Evolutionary conservation across 2,797 vertebrate genomes (phyloP).

Genomic region (Mormyrus hasselquistii): DNA sequence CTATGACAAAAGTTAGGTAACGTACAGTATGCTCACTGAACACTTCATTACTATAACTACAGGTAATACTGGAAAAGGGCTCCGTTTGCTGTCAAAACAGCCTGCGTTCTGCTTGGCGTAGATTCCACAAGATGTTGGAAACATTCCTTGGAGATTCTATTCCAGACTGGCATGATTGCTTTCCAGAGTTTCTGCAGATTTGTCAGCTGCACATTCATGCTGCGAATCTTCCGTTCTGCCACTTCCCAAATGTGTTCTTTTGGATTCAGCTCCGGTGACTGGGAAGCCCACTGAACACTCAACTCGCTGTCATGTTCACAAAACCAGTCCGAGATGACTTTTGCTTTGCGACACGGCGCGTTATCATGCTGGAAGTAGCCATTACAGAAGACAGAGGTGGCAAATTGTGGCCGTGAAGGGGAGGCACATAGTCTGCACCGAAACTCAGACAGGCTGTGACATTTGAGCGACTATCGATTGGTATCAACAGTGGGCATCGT

Average conservation of each 20-base stretch:
- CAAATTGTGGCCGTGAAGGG: neutral
- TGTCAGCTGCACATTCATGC: neutral
- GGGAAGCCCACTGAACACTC: neutral
- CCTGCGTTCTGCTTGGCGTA: neutral
- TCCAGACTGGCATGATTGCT: neutral
- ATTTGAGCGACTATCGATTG: neutral
- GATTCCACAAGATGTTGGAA: neutral
- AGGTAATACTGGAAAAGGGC: neutral
- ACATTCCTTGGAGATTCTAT: neutral
- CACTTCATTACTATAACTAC: neutral
- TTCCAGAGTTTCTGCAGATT: neutral
- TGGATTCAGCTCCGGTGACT: neutral
- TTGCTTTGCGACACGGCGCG: neutral
- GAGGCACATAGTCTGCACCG: neutral
- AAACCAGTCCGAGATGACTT: neutral
- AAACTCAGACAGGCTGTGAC: neutral
- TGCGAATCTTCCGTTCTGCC: neutral
- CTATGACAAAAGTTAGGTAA: neutral
- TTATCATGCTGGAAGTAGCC: neutral
- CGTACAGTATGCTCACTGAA: neutral
- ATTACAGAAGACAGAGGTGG: neutral
- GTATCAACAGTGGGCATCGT: neutral
- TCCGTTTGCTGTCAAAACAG: neutral
- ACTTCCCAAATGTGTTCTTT: neutral
- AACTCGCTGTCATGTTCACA: neutral